Base-by-base conservation (phyloP, 2,888 invertebrate genomes). In the Drosophila antonietae region DNA sequence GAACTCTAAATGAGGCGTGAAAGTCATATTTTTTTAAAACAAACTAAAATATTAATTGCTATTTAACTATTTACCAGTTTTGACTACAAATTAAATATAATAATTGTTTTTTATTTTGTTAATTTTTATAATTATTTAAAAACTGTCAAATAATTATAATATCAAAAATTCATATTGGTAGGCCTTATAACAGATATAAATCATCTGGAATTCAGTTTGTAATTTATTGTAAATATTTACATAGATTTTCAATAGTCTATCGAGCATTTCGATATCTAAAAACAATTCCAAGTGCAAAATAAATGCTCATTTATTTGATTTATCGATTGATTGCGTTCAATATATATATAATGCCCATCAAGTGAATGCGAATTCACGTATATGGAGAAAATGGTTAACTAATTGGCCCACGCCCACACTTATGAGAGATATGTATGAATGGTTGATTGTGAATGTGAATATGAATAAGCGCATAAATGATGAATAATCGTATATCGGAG, bases 401-500 rank as follows among this genome's bases (percentile, higher is more conserved):
- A 39, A 57, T 46, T 64, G 33, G n/a, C 31, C 31, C 47, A 49
- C 70, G 44, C 73, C 68, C 55, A 63, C 51, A 41, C 14, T 8
- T n/a, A 10, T 4, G 12, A 43, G 31, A 37, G 31, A 52, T 31
- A 46, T 49, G 28, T 14, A 35, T 20, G 56, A 43, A 31, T 33
- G 41, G 3, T 18, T 55, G 41, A 55, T 18, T 41, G 33, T 56
- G 23, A 55, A 41, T 43, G 47, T 51, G 46, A 53, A 18, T 75
- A 23, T 73, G 46, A 47, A 65, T 73, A 76, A 78, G 55, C 65
- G 9, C 49, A 65, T 15, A 49, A 47, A 65, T 75, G 78, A 77
- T 53, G 51, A 20, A 44, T 23, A 55, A 43, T 46, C 44, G 28
- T 51, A 35, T 73, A 58, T 59, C 59, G 52, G 47, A 35, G 37